Evolutionary conservation across 1,140 invertebrate species (phyloP), one percentile per base, ranked within the genome.

Genomic region (Telenomus remus): DNA sequence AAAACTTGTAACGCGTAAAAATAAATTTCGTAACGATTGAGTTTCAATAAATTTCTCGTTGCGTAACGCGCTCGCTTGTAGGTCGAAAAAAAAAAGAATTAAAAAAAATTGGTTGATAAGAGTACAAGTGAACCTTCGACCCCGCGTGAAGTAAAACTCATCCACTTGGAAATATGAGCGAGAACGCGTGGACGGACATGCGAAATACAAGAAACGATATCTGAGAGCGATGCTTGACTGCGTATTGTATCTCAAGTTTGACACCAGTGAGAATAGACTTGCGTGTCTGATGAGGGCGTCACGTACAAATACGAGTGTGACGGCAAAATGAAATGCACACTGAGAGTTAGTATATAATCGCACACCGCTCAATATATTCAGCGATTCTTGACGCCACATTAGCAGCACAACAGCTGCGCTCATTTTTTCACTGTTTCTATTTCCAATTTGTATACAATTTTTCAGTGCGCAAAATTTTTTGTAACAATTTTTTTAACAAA

Each of bases 191-290:
- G 12, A 9, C 4, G 44, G 11, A 42, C 10, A 34, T 46, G 50
- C 44, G 56, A 60, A 54, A 44, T 54, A 48, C 55, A 16, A 27
- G 49, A 54, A 61, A 61, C n/a, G 53, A 57, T 50, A 56, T 9
- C 46, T 44, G 44, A 63, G 37, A 16, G 13, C 4, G 12, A 12
- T 44, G 12, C 57, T 47, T 34, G 63, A 19, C 57, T 68, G 44
- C 46, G 44, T 61, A n/a, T 51, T 59, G 55, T 50, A 69, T 75
- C 53, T 50, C 55, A 57, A 54, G 48, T 59, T 66, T 72, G 57
- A 72, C 55, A 72, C 56, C 48, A 57, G 53, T 66, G 43, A 74
- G 66, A 74, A 70, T 71, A 68, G 51, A 71, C 71, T 68, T 47
- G 74, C 68, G 66, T 64, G 61, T 70, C 51, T 33, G 71, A 74